Base-by-base conservation (phyloP, 2,113 vertebrate species). In the Chascanopsetta lugubris region DNA sequence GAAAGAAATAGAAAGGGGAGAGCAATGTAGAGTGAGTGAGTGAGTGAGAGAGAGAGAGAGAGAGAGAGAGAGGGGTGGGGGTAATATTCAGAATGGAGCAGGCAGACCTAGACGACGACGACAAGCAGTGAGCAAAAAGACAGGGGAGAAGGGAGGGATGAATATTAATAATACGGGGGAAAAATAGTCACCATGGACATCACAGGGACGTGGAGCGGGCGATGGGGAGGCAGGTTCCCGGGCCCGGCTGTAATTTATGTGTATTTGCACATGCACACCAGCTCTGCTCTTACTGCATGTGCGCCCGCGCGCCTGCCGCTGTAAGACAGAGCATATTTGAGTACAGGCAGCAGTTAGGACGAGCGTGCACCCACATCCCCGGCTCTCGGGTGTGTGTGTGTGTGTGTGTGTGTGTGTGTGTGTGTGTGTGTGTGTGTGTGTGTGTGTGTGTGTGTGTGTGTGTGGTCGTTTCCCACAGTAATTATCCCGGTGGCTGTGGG, bases 121-220 rank as follows among this genome's bases (percentile, higher is more conserved):
- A n/a, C n/a, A n/a, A n/a, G n/a, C 83, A 82, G 85, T 68, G 80
- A 88, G 79, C 76, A 83, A 84, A 82, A 89, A 76, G 88, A 80
- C 82, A 73, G 84, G 63, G 87, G 77, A 75, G 73, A 42, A n/a
- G n/a, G 34, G 64, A 74, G 74, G 69, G 74, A 78, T 87, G 84
- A 85, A 88, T 91, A 87, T 86, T 85, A 88, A 88, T 85, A 80
- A 59, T 65, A 55, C 51, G 66, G 68, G 71, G 72, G 72, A 58
- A 79, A 83, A 75, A 45, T 74, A 74, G 73, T 84, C 69, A 80
- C 84, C 62, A 85, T 91, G 91, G 92, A 91, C 94, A 83, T 83
- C 65, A 79, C 50, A 92, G 76, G 93, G 72, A 45, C 90, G 92
- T 88, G 90, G 83, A 89, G 76, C 85, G 92, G 93, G 89, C 88